Conservation (phyloP, 2,797 vertebrate genomes). For the Aselliscus stoliczkanus region DNA sequence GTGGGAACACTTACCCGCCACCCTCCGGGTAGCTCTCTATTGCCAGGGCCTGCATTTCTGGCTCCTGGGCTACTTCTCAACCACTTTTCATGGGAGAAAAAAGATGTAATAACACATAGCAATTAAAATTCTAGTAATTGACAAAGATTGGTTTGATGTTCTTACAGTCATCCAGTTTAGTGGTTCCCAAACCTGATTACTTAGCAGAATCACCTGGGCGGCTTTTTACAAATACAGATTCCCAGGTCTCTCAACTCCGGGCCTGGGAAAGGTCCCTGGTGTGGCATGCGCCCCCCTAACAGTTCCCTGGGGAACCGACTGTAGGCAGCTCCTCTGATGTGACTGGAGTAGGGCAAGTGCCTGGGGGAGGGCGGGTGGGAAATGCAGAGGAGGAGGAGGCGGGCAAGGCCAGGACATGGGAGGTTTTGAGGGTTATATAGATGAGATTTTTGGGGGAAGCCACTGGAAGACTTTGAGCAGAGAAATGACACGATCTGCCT, state of each 20-base stretch:
- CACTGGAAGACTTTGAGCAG: not conserved
- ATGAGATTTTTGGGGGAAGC: not conserved
- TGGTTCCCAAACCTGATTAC: not conserved
- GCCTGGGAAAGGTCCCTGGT: not conserved
- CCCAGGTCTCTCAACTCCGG: not conserved
- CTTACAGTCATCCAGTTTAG: not conserved
- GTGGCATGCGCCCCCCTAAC: not conserved
- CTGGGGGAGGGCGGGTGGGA: not conserved
- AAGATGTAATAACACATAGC: not conserved
- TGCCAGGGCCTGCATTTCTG: not conserved
- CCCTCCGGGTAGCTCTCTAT: not conserved
- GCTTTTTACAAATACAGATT: not conserved
- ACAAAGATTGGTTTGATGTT: not conserved
- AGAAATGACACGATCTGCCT: not conserved
- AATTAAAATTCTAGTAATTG: constrained; percentile 17
- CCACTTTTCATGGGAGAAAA: not conserved
- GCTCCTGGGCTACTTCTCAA: not conserved
- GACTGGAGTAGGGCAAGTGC: not conserved
- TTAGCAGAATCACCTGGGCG: not conserved
- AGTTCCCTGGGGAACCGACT: not conserved
- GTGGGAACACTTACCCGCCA: not conserved
- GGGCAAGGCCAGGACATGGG: not conserved
- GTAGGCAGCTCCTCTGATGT: not conserved
- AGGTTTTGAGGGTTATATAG: not conserved
- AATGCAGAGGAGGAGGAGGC: not conserved